phyloP scores from a whole-genome alignment of 2,797 vertebrate species.

The Rhinella marina region DNA sequence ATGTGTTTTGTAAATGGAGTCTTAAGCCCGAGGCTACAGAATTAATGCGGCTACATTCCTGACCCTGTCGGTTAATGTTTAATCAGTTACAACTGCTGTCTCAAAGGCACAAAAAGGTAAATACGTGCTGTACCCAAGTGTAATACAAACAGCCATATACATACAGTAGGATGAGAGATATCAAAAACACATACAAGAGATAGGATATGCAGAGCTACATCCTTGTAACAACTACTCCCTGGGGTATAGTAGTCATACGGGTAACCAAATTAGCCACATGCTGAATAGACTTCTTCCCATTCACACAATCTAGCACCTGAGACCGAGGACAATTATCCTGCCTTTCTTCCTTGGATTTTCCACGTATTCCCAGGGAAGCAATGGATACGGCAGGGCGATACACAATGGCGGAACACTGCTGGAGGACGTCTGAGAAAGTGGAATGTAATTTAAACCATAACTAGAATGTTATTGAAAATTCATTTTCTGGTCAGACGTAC shows the following conservation, averaged over 20 bases:
- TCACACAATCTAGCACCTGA: constrained; percentile 24
- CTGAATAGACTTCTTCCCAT: not conserved
- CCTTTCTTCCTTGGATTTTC: not conserved
- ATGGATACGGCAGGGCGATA: not conserved
- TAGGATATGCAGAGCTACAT: not conserved
- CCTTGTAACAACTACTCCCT: not conserved
- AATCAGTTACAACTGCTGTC: constrained; percentile 7
- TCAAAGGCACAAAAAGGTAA: not conserved
- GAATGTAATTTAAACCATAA: not conserved
- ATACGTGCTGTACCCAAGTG: not conserved
- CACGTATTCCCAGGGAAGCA: not conserved
- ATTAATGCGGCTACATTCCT: constrained; percentile 20
- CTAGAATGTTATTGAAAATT: not conserved
- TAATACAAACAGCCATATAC: not conserved
- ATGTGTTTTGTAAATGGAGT: constrained; percentile 36
- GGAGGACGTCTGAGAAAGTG: not conserved
- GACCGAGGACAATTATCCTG: not conserved
- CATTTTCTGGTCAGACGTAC: not conserved
- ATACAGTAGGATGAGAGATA: not conserved
- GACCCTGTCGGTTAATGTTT: constrained; percentile 42
- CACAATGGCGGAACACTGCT: not conserved
- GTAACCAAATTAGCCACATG: constrained; percentile 5
- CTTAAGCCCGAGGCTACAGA: constrained; percentile 37
- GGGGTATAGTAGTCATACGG: not conserved
- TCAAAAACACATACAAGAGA: not conserved